phyloP scores from a whole-genome alignment of 2,797 vertebrate species.

The Bradypodion ventrale region DNA sequence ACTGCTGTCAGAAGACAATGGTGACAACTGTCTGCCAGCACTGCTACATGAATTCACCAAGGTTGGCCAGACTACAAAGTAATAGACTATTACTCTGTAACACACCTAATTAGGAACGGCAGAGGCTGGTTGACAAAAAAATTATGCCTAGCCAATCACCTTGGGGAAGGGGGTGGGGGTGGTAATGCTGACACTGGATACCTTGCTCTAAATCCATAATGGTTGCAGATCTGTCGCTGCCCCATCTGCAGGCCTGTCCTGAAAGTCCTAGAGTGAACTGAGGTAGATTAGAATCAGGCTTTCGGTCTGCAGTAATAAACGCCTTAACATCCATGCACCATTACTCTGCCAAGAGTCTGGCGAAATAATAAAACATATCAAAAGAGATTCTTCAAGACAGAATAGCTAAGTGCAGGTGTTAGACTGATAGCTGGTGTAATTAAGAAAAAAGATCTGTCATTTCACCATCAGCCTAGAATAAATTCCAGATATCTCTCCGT shows the following conservation, averaged over 20 bases:
- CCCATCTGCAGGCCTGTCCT: fast-evolving
- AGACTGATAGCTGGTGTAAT: slow-evolving; percentile 51
- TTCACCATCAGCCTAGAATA: slow-evolving; percentile 58
- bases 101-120: neutral
- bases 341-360: neutral
- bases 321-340: fast-evolving
- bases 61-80: fast-evolving
- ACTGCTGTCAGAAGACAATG: neutral
- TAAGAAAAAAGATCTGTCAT: slow-evolving; percentile 67
- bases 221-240: neutral
- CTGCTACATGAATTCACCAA: neutral
- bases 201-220: neutral
- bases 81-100: neutral
- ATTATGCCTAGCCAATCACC: slow-evolving; percentile 8
- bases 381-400: slow-evolving; percentile 56
- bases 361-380: slow-evolving; percentile 41
- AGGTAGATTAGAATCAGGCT: neutral
- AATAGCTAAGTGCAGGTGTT: slow-evolving; percentile 65
- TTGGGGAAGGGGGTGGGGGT: neutral
- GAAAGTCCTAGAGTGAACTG: fast-evolving
- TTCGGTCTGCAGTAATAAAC: fast-evolving
- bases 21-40: neutral
- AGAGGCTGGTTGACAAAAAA: fast-evolving
- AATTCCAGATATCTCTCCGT: slow-evolving; percentile 46
- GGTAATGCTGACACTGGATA: neutral